Evolutionary conservation across 1,140 invertebrate genomes (phyloP).

Genomic region (Listronotus oregonensis): DNA sequence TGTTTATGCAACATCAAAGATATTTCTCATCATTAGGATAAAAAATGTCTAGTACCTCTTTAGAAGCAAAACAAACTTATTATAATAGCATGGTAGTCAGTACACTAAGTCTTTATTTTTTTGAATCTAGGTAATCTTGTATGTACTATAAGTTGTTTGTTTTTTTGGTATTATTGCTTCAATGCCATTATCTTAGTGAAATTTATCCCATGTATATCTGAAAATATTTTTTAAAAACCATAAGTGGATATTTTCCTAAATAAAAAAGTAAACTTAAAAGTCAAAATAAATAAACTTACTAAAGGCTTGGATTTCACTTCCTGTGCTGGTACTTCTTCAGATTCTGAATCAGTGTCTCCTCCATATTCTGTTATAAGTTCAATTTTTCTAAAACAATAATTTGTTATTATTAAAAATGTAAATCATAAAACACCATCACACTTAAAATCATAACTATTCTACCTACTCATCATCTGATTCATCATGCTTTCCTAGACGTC

Average conservation of each 20-base stretch:
- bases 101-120: too few relatives aligned
- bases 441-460: background rate
- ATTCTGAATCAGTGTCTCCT: constrained; percentile 56
- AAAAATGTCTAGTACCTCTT: background rate
- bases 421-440: too few relatives aligned
- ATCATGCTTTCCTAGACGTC: background rate
- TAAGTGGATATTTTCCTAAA: too few relatives aligned
- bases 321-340: constrained; percentile 42
- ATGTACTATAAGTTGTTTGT: too few relatives aligned
- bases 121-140: too few relatives aligned
- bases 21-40: constrained; percentile 29
- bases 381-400: constrained; percentile 59
- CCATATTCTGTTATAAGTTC: constrained; percentile 67
- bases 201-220: too few relatives aligned
- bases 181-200: too few relatives aligned
- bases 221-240: too few relatives aligned
- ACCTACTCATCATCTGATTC: constrained; percentile 63
- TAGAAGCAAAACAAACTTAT: too few relatives aligned
- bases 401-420: too few relatives aligned
- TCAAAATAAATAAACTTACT: constrained; percentile 21
- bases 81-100: too few relatives aligned
- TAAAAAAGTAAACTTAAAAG: constrained; percentile 10
- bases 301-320: constrained; percentile 5
- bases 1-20: constrained; percentile 18
- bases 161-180: too few relatives aligned